Evolutionary conservation across 2,113 vertebrate species (phyloP).

Genomic region (Catharus minimus): DNA sequence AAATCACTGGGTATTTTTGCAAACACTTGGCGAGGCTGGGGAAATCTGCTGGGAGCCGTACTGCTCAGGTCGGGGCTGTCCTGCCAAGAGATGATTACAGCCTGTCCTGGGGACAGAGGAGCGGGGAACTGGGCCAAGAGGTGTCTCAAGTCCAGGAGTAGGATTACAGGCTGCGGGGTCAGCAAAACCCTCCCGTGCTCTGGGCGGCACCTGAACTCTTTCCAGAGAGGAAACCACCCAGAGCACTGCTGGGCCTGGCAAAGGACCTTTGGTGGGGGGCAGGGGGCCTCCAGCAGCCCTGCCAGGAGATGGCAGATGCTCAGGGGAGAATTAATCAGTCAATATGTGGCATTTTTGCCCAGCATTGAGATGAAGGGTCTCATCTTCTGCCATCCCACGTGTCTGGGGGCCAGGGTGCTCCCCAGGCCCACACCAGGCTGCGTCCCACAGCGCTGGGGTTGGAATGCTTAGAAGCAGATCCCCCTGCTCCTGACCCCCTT

Average conservation of each 20-base stretch:
- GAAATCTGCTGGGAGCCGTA: background rate
- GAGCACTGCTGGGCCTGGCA: fast-evolving
- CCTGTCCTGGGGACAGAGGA: background rate
- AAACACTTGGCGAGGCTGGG: background rate
- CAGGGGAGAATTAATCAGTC: fast-evolving
- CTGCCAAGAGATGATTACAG: conserved; percentile 3
- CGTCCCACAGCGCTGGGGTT: no score
- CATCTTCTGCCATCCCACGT: background rate
- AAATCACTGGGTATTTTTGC: background rate
- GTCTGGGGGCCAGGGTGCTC: background rate
- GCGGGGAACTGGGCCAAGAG: background rate
- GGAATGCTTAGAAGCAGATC: background rate
- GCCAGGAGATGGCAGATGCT: background rate
- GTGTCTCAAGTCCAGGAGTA: background rate
- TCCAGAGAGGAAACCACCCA: background rate
- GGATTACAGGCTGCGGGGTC: background rate
- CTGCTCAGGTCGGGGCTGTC: background rate
- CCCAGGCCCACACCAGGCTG: background rate
- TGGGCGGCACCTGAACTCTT: background rate
- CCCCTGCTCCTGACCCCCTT: fast-evolving
- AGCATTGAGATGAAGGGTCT: background rate
- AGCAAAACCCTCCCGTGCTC: background rate
- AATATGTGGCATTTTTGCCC: fast-evolving
- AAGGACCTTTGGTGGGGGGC: background rate
- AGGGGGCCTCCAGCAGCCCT: background rate